Conservation (phyloP, 1,140 invertebrate species). For the Drosophila sulfurigaster region DNA sequence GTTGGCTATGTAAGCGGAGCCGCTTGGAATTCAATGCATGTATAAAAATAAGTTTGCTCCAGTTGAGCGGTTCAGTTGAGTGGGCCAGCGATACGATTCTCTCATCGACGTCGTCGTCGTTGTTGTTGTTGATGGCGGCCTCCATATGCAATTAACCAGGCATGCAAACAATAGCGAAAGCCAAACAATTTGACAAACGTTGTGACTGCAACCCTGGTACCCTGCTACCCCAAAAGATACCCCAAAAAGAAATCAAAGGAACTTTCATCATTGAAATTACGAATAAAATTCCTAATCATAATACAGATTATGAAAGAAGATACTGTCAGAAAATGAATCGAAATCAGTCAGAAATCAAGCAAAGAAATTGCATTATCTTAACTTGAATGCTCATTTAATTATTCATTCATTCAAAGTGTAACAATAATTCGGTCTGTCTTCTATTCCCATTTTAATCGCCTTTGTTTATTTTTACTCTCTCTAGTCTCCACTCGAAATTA, state of each 20-base stretch:
- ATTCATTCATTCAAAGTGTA: not conserved
- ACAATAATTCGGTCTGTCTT: not conserved
- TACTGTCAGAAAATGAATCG: no score
- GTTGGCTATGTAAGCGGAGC: conserved; percentile 74
- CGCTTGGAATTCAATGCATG: conserved; percentile 82
- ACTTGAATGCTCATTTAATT: no score
- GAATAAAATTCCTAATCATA: no score
- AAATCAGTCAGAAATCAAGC: no score
- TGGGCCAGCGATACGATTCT: conserved; percentile 26
- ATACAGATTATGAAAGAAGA: no score
- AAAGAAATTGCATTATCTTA: no score
- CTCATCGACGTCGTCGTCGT: not conserved
- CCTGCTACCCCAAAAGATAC: no score
- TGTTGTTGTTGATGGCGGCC: not conserved
- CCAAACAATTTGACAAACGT: not conserved
- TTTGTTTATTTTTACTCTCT: not conserved
- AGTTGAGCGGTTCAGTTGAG: conserved; percentile 56
- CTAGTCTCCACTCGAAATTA: not conserved
- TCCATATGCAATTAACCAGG: conserved; percentile 49
- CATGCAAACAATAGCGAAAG: conserved; percentile 21
- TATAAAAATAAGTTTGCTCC: conserved; percentile 80
- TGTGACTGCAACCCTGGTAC: conserved; percentile 25
- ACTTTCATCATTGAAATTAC: no score
- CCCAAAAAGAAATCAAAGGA: no score
- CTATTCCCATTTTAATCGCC: not conserved